phyloP scores from a whole-genome alignment of 1,140 invertebrate genomes.

The Drosophila lowei region DNA sequence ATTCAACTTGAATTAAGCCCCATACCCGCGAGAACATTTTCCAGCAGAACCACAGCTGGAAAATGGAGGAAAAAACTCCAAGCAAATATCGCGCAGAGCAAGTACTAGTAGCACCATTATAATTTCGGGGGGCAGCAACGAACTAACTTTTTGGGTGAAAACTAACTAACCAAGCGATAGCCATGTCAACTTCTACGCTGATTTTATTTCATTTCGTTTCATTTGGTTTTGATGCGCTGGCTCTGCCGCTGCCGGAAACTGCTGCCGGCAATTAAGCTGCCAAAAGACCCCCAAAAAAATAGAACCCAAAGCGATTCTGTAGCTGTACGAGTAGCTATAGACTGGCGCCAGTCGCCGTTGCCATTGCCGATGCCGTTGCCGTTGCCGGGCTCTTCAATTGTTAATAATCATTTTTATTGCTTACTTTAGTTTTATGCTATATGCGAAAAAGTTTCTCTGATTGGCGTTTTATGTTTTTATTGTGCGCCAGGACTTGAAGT shows the following conservation, averaged over 20 bases:
- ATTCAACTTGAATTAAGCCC: conserved; percentile 67
- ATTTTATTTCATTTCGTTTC: conserved; percentile 77
- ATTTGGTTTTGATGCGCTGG: conserved; percentile 40
- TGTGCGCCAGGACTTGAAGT: conserved; percentile 68
- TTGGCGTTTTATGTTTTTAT: conserved; percentile 80
- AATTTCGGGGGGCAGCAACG: conserved; percentile 28
- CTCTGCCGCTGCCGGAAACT: conserved; percentile 56
- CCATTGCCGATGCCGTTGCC: too few species aligned
- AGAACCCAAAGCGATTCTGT: conserved; percentile 9
- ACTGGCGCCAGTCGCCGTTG: conserved; percentile 66
- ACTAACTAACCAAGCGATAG: conserved; percentile 46
- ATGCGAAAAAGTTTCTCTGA: conserved; percentile 74
- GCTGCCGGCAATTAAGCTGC: conserved; percentile 75
- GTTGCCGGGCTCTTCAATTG: conserved; percentile 68
- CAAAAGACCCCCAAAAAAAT: conserved; percentile 51
- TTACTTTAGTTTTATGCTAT: conserved; percentile 77
- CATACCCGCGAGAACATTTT: conserved; percentile 41
- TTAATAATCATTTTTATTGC: conserved; percentile 82
- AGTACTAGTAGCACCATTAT: conserved; percentile 21
- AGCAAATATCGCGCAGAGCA: background rate
- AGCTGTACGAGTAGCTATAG: background rate
- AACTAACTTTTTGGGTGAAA: conserved; percentile 29
- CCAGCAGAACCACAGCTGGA: background rate
- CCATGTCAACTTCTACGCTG: conserved; percentile 67
- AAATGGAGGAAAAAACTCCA: background rate